phyloP scores from a whole-genome alignment of 2,113 vertebrate species.

The Corythoichthys haematopterus region DNA sequence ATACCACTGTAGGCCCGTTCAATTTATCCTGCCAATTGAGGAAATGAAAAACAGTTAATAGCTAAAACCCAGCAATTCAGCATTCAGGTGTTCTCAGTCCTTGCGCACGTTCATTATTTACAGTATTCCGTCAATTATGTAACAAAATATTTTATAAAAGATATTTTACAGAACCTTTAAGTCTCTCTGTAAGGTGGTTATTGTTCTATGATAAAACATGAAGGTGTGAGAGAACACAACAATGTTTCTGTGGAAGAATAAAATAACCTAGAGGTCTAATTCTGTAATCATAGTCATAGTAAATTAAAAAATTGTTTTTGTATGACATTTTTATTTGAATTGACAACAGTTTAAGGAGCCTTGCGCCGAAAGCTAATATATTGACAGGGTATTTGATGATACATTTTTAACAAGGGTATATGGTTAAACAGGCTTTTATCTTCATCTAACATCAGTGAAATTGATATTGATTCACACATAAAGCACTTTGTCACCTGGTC shows the following conservation, averaged over 20 bases:
- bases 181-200: neutral
- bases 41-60: too few relatives aligned
- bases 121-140: too few relatives aligned
- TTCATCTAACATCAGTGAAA: slow-evolving; percentile 15
- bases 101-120: too few relatives aligned
- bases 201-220: neutral
- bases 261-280: neutral
- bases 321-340: neutral
- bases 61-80: too few relatives aligned
- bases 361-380: neutral
- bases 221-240: neutral
- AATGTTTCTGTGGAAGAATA: neutral
- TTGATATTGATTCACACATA: slow-evolving; percentile 18
- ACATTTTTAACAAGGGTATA: neutral
- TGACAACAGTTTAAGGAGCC: neutral
- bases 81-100: too few relatives aligned
- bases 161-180: neutral
- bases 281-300: neutral
- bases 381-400: neutral
- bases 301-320: neutral
- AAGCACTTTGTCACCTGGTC: slow-evolving; percentile 16
- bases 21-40: too few relatives aligned
- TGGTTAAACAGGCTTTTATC: slow-evolving; percentile 17
- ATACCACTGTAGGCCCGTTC: too few relatives aligned
- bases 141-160: too few relatives aligned